phyloP scores from a whole-genome alignment of 2,113 vertebrate genomes.

The Heterotis niloticus region DNA sequence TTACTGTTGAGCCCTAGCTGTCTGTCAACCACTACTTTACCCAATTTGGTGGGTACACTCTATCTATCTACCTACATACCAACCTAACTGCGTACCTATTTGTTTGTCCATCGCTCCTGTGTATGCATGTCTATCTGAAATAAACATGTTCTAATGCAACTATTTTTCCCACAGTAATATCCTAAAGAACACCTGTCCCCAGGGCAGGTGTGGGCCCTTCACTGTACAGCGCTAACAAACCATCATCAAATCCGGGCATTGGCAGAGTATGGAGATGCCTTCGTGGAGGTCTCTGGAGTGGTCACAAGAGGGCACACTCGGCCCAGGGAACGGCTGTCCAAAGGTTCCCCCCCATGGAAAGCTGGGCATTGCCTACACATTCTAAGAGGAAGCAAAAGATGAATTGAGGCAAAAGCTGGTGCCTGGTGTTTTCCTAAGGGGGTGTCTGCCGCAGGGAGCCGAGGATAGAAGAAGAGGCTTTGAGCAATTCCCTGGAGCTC shows the following conservation, averaged over 20 bases:
- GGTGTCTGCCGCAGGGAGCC: conserved; percentile 55
- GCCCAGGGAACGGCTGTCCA: conserved; percentile 13
- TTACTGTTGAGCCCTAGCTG: too few species aligned
- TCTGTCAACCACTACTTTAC: too few species aligned
- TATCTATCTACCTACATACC: too few species aligned
- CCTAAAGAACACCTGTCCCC: too few species aligned
- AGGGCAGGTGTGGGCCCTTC: too few species aligned
- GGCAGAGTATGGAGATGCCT: not conserved
- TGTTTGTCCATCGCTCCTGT: too few species aligned
- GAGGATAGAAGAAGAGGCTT: conserved; percentile 34
- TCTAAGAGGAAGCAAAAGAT: conserved; percentile 41
- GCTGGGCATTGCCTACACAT: conserved; percentile 37
- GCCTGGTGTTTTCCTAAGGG: conserved; percentile 49
- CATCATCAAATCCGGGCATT: not conserved
- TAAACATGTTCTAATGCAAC: too few species aligned
- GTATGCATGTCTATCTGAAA: too few species aligned
- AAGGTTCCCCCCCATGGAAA: conserved; percentile 20
- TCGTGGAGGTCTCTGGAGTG: not conserved
- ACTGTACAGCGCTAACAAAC: not conserved
- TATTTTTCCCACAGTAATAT: too few species aligned
- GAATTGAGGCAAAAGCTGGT: conserved; percentile 44
- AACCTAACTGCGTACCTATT: too few species aligned
- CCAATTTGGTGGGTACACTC: too few species aligned
- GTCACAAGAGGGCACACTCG: conserved; percentile 49
- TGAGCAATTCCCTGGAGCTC: conserved; percentile 39